phyloP scores from a whole-genome alignment of 2,113 vertebrate genomes.

The Procavia capensis region DNA sequence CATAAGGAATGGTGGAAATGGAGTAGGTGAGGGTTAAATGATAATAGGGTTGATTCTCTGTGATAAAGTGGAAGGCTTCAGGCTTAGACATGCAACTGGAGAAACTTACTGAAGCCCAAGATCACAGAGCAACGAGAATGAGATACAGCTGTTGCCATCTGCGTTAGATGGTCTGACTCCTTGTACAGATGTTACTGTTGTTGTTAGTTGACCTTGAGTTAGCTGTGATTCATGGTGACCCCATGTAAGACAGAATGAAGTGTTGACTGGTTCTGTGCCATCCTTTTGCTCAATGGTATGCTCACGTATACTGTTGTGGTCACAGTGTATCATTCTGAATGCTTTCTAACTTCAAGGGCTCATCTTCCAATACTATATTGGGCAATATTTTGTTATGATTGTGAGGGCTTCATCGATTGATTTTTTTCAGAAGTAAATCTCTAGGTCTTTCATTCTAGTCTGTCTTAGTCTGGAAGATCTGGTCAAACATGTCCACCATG shows the following conservation, averaged over 20 bases:
- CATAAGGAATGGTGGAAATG: not conserved
- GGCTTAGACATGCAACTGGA: not conserved
- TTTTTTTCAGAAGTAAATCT: not conserved
- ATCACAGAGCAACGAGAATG: too few relatives aligned
- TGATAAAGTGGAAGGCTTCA: not conserved
- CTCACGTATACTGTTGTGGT: too few relatives aligned
- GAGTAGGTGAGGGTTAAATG: too few relatives aligned
- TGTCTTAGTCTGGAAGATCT: not conserved
- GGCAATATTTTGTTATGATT: not conserved
- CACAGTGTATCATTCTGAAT: not conserved
- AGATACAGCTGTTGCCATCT: not conserved
- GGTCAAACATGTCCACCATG: not conserved
- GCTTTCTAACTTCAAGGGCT: not conserved
- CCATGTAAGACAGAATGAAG: not conserved
- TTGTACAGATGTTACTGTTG: too few relatives aligned
- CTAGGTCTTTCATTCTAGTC: not conserved
- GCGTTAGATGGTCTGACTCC: not conserved
- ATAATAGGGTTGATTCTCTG: not conserved
- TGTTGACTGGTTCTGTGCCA: not conserved
- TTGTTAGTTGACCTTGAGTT: not conserved
- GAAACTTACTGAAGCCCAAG: not conserved
- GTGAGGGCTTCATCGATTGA: not conserved
- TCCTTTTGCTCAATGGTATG: not conserved
- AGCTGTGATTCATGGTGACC: not conserved
- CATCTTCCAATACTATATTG: not conserved